Conservation (phyloP, 2,113 vertebrate genomes). For the Pithys albifrons region DNA sequence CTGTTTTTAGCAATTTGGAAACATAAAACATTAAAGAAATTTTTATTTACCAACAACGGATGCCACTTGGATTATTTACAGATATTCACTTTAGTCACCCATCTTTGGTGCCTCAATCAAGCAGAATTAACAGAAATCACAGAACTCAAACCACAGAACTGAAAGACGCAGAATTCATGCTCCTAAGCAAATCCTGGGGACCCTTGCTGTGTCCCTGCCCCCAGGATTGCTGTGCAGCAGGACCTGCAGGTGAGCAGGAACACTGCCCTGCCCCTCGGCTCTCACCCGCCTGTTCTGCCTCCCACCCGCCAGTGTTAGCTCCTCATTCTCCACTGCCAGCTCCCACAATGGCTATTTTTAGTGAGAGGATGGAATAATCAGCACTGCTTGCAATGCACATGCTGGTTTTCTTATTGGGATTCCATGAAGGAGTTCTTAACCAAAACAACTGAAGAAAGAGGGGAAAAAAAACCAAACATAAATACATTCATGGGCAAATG, state of each 20-base stretch:
- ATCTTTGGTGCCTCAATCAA: background rate
- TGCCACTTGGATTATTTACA: background rate
- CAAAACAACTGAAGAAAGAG: background rate
- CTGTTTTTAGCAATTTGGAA: background rate
- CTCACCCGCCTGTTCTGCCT: background rate
- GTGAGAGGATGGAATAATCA: background rate
- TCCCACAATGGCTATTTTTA: background rate
- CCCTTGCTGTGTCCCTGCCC: background rate
- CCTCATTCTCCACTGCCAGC: background rate
- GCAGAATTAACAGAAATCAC: background rate
- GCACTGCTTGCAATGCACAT: background rate
- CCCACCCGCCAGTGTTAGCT: background rate
- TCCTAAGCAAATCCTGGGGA: background rate
- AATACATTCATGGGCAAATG: background rate
- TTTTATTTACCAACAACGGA: background rate
- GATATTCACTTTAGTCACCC: background rate
- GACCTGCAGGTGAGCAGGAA: background rate
- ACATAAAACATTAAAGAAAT: background rate
- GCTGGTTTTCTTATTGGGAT: constrained; percentile 10
- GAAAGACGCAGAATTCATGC: background rate
- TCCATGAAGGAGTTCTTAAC: background rate
- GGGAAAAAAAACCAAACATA: background rate
- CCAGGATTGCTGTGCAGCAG: background rate
- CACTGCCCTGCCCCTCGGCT: background rate
- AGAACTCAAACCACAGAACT: background rate